Percentiles rank a stretch among this genome's conserved stretches.
Evolutionary conservation across 2,113 vertebrate species (phyloP).

Genomic region (Acanthisitta chloris): DNA sequence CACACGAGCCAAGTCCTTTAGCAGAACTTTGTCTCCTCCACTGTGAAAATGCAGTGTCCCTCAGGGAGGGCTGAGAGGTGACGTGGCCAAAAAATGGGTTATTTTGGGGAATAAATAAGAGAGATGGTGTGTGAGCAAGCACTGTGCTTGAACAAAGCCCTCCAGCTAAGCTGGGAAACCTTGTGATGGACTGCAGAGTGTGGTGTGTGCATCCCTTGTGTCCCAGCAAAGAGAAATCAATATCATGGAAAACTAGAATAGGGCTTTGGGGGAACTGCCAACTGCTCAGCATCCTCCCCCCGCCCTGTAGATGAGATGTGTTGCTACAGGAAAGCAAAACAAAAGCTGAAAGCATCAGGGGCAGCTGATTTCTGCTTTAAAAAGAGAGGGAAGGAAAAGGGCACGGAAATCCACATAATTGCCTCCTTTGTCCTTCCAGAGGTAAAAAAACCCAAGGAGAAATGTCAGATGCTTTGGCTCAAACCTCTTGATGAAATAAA

Average conservation of each 20-base stretch:
- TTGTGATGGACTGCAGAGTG: not conserved
- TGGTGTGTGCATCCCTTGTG: not conserved
- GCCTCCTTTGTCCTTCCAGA: conserved; percentile 40
- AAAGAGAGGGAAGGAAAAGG: not conserved
- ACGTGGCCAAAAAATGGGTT: not conserved
- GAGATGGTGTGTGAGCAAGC: not conserved
- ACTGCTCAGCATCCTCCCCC: not conserved
- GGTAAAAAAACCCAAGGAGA: not conserved
- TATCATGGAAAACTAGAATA: not conserved
- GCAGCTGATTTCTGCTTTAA: not conserved
- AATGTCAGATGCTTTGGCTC: not conserved
- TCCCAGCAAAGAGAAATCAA: not conserved
- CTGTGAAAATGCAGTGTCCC: not conserved
- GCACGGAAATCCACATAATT: not conserved
- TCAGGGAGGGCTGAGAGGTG: not conserved
- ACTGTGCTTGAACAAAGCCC: not conserved
- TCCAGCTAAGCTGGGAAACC: not conserved
- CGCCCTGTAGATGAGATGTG: fast-evolving
- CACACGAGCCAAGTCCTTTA: not conserved
- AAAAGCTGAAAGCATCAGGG: not conserved
- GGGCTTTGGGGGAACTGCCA: not conserved
- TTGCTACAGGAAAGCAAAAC: not conserved
- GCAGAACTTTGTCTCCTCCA: not conserved
- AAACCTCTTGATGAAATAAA: conserved; percentile 38
- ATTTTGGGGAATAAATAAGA: not conserved